phyloP scores from a whole-genome alignment of 2,888 invertebrate genomes.

The Sinopyrophorus schimmeli region DNA sequence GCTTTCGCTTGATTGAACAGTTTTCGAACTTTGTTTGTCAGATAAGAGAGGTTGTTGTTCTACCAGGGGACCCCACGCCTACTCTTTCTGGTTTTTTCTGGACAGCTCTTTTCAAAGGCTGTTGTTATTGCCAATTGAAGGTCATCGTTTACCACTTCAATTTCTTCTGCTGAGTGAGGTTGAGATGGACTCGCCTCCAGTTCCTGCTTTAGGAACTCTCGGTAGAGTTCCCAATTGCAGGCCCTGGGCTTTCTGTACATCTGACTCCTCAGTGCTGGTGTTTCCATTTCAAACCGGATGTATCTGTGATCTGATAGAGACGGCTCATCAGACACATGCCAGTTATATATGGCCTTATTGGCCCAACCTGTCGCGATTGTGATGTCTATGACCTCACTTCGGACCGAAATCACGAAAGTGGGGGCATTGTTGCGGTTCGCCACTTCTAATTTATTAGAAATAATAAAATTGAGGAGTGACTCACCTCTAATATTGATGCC shows the following conservation, averaged over 20 bases:
- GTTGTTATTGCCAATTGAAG: too few species aligned
- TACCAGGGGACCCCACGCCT: too few species aligned
- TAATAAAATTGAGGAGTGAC: not conserved
- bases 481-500: slow-evolving; percentile 1
- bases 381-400: not conserved
- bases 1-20: slow-evolving; percentile 1
- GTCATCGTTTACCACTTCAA: too few species aligned
- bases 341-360: not conserved
- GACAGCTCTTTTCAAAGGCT: too few species aligned
- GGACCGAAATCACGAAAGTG: not conserved
- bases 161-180: too few species aligned
- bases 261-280: not conserved
- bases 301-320: not conserved
- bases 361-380: not conserved
- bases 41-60: too few species aligned
- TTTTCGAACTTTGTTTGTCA: slow-evolving; percentile 1
- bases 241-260: slow-evolving; percentile 1
- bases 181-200: too few species aligned
- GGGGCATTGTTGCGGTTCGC: not conserved
- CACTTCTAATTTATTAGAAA: not conserved
- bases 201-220: too few species aligned
- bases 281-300: not conserved
- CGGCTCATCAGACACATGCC: slow-evolving; percentile 4
- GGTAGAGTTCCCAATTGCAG: not conserved
- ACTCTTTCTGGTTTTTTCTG: too few species aligned